Base-by-base conservation (phyloP, 2,888 invertebrate genomes). In the Blera fallax region DNA sequence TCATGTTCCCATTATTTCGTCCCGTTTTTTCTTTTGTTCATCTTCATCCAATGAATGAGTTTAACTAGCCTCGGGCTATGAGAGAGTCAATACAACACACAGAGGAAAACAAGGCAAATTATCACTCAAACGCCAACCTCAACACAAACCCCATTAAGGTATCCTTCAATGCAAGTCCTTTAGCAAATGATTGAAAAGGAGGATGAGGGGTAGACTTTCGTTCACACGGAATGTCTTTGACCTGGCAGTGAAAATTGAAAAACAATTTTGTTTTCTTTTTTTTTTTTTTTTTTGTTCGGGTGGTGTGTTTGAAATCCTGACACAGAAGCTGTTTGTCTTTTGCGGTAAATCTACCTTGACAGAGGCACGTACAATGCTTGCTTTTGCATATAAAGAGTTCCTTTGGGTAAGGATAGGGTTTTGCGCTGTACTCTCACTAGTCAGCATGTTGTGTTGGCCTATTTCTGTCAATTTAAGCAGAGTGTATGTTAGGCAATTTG, bases 221-320 rank as follows among this genome's bases (percentile, higher is more conserved):
- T 65, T 76, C 65, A 65, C 76, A 67, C n/a, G 56, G 27, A 65
- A 76, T 58, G 76, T 34, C 76, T 76, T 67, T 76, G 76, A 40
- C 76, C 76, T 40, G 76, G 6, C 45, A 65, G 58, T 76, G 65
- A 56, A 50, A 56, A 67, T 45, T 76, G 65, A 58, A 48, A 45
- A 56, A 34, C 62, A 73, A 21, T 32, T 32, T 27, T 37, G 58
- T 45, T 27, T n/a, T n/a, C n/a, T n/a, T n/a, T n/a, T n/a, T n/a
- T n/a, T n/a, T n/a, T n/a, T 14, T 62, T 40, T 32, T 32, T 32
- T 32, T 27, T 37, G 58, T 45, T 27, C 6, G 37, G 27, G 1
- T 14, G 5, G 14, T 24, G 27, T 10, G 16, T 27, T n/a, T 21
- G 16, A 16, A 56, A 56, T 56, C 16, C 54, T 32, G 10, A 6